Base-by-base conservation (phyloP, 2,888 invertebrate species). In the Hirtodrosophila cameraria region DNA sequence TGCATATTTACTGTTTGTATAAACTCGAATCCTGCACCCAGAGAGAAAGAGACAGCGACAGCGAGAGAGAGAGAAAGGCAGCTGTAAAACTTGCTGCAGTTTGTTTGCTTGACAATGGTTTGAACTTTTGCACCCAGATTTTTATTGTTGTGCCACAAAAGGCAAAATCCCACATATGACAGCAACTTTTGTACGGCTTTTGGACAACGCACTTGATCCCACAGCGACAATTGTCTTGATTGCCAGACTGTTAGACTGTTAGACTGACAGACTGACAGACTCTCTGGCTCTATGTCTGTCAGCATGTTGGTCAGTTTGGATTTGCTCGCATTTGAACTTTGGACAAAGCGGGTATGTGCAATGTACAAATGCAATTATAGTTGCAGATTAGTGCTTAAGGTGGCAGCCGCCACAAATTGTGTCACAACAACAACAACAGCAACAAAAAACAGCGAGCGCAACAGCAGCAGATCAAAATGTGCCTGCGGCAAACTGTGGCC, bases 1-100 rank as follows among this genome's bases (percentile, higher is more conserved):
- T 80, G 83, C 86, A 85, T 82, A 85, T 83, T 83, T 80, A 75
- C 78, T 75, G 83, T 85, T 85, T 82, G 78, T 81, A 65, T 78
- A 81, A 74, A 74, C 74, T 74, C 48, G 42, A 53, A 52, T 61
- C 50, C 61, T 54, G 45, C 46, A n/a, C n/a, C n/a, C n/a, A n/a
- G n/a, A n/a, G n/a, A n/a, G n/a, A n/a, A n/a, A n/a, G n/a, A n/a
- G n/a, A n/a, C n/a, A n/a, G n/a, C n/a, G n/a, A n/a, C n/a, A n/a
- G n/a, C n/a, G n/a, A n/a, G n/a, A n/a, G n/a, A n/a, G n/a, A n/a
- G n/a, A n/a, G n/a, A n/a, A n/a, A n/a, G n/a, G n/a, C n/a, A 4
- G 48, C 11, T 15, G 16, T 8, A 28, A 58, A 66, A 61, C 64
- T 66, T 59, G 41, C 77, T 61, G 78, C 75, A 61, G 43, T 62